phyloP scores from a whole-genome alignment of 2,113 vertebrate genomes.

The Mystacornis crossleyi region DNA sequence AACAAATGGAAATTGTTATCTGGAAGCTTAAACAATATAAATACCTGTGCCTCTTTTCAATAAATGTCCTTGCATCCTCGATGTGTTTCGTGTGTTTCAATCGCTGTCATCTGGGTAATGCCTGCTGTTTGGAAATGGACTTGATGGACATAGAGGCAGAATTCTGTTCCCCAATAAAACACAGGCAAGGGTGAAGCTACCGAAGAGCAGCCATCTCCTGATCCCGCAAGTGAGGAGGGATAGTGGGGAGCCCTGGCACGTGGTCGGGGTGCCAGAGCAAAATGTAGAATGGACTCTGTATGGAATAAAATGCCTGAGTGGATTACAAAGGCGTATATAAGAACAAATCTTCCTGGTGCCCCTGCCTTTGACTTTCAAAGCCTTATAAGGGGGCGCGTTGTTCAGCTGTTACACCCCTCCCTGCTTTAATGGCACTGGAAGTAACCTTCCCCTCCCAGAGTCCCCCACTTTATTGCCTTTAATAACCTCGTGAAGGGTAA shows the following conservation, averaged over 20 bases:
- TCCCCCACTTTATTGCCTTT: background rate
- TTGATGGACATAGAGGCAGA: rapidly evolving
- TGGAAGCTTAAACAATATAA: no score
- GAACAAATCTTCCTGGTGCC: background rate
- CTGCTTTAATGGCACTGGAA: background rate
- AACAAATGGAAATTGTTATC: no score
- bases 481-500: background rate
- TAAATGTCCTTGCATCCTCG: no score
- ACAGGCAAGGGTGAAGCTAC: background rate
- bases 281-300: rapidly evolving
- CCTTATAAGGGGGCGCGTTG: background rate
- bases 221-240: background rate
- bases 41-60: no score
- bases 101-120: background rate
- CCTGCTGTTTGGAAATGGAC: background rate
- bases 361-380: background rate
- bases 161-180: background rate
- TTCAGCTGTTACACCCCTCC: background rate
- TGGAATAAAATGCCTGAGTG: background rate
- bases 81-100: no score
- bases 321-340: background rate
- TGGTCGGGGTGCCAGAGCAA: background rate
- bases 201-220: background rate
- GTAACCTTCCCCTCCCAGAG: background rate
- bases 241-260: background rate